These are phyloP conservation scores for Prostheceraeus crozeri DNA, from an alignment of 2,888 invertebrate genomes.

Conservation along the genomic window DNA sequence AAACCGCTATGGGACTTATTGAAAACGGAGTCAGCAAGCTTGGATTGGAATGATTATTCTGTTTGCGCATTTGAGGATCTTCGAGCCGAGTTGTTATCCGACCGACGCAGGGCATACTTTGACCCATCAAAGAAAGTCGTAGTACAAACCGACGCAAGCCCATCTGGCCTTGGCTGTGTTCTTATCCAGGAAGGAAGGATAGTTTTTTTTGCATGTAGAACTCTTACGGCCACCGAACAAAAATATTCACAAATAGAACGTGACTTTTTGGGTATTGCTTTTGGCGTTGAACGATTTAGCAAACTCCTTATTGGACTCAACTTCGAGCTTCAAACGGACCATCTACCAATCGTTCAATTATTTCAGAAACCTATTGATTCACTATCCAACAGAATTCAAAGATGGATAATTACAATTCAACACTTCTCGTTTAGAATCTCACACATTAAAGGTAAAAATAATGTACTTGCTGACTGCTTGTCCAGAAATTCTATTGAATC, in stretches of 20 bases:
- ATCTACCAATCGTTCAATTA: slow-evolving; percentile 8
- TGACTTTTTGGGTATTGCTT: slow-evolving; percentile 7
- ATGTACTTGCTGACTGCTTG: neutral
- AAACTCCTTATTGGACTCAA: slow-evolving; percentile 4
- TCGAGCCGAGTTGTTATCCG: no score
- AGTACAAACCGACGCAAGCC: slow-evolving; percentile 6
- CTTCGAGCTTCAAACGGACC: neutral
- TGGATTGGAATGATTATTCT: no score
- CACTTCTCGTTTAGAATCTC: neutral
- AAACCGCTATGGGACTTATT: slow-evolving; percentile 13
- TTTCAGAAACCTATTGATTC: slow-evolving; percentile 9
- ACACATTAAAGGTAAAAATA: slow-evolving; percentile 9
- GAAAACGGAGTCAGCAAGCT: no score
- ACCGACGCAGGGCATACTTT: slow-evolving; percentile 14
- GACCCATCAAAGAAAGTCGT: slow-evolving; percentile 14
- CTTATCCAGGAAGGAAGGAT: neutral
- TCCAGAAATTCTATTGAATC: neutral
- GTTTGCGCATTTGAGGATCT: slow-evolving; percentile 1
- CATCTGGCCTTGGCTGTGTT: no score
- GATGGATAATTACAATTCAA: slow-evolving; percentile 16
- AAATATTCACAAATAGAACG: slow-evolving; percentile 19
- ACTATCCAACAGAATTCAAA: slow-evolving; percentile 4
- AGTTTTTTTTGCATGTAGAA: neutral
- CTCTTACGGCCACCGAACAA: slow-evolving; percentile 13
- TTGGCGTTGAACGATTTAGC: slow-evolving; percentile 9